Percentiles rank a stretch among this genome's conserved stretches.
Conservation (phyloP, 2,797 vertebrate species). For the Huso huso region DNA sequence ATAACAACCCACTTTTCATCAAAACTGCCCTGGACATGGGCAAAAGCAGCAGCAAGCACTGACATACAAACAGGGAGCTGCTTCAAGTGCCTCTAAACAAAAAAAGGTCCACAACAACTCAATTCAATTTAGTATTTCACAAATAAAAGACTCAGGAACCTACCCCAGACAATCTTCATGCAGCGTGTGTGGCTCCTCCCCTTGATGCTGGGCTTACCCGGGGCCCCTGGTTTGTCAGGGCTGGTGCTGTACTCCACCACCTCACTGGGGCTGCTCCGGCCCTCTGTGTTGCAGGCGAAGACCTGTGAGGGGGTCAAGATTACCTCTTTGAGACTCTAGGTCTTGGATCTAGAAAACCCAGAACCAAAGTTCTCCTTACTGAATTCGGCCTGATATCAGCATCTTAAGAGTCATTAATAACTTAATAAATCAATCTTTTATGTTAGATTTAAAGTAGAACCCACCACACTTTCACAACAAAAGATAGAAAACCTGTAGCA, state of each 20-base stretch:
- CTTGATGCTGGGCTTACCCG: conserved; percentile 46
- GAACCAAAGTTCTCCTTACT: not conserved
- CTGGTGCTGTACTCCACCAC: conserved; percentile 58
- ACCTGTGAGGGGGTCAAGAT: conserved; percentile 40
- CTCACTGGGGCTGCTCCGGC: conserved; percentile 59
- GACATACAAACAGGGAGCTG: too few relatives aligned
- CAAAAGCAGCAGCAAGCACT: too few relatives aligned
- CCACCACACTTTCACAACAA: too few relatives aligned
- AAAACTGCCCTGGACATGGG: too few relatives aligned
- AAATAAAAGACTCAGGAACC: conserved; percentile 11
- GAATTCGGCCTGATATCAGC: too few relatives aligned
- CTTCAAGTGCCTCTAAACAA: too few relatives aligned
- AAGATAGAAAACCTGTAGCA: too few relatives aligned
- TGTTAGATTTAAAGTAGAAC: not conserved
- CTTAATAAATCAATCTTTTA: not conserved
- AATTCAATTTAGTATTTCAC: too few relatives aligned
- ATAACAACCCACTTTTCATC: too few relatives aligned
- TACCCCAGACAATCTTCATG: conserved; percentile 58
- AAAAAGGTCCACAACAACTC: too few relatives aligned
- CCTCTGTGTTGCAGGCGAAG: conserved; percentile 59
- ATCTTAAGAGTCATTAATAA: not conserved
- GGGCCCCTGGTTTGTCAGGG: conserved; percentile 57
- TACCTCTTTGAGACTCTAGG: not conserved
- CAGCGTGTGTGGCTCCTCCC: conserved; percentile 53
- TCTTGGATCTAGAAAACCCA: not conserved